phyloP scores from a whole-genome alignment of 2,797 vertebrate genomes.

The Peromyscus eremicus region DNA sequence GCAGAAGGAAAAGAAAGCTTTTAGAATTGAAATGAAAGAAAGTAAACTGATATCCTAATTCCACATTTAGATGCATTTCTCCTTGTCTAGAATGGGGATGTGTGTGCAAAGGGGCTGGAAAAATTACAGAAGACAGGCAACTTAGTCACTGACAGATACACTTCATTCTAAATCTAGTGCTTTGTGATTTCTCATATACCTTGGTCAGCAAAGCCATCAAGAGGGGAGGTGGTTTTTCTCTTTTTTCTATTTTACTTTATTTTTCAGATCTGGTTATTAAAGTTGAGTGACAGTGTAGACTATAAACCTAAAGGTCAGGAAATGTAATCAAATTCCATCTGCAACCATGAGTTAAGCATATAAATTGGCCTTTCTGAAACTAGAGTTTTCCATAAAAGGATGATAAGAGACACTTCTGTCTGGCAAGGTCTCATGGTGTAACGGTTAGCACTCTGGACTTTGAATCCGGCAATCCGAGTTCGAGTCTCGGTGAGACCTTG shows the following conservation, averaged over 20 bases:
- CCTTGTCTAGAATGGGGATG: neutral
- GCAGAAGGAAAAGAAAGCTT: constrained; percentile 44
- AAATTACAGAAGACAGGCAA: constrained; percentile 30
- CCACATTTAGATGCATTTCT: constrained; percentile 51
- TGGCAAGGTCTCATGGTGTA: accelerated
- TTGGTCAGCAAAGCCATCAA: neutral
- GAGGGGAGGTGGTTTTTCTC: neutral
- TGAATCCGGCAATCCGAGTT: neutral
- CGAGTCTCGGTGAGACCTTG: neutral
- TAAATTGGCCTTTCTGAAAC: constrained; percentile 2
- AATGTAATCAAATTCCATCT: constrained; percentile 67
- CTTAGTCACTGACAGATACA: constrained; percentile 21
- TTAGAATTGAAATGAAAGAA: constrained; percentile 64
- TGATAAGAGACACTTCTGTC: accelerated
- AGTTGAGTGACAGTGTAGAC: constrained; percentile 43
- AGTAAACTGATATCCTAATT: constrained; percentile 62
- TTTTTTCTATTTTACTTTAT: neutral
- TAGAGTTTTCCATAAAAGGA: neutral
- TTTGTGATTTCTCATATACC: constrained; percentile 31
- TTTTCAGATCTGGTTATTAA: constrained; percentile 58
- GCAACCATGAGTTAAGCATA: neutral
- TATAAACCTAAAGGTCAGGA: constrained; percentile 52
- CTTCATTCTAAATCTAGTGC: constrained; percentile 30
- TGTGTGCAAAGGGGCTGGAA: neutral
- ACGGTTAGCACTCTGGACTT: neutral